Evolutionary conservation across 53 echinoderm and acorn worm genomes (phyloP).

Genomic region (Holothuria scabra): DNA sequence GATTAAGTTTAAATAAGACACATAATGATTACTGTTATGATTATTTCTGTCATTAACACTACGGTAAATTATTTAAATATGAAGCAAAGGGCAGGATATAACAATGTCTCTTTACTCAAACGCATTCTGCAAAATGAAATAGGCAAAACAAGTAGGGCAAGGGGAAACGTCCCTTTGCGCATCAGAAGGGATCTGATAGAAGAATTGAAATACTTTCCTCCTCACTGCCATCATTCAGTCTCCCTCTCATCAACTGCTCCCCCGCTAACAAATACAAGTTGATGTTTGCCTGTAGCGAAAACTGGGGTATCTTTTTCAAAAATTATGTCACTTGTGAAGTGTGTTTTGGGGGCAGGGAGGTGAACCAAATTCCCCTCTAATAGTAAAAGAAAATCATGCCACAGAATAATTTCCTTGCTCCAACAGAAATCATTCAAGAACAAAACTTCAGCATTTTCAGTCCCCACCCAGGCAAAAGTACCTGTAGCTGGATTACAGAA

Average conservation of each 20-base stretch:
- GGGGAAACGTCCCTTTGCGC: background rate
- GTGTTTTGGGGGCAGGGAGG: conserved; percentile 51
- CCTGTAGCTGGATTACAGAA: background rate
- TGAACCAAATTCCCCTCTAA: conserved; percentile 47
- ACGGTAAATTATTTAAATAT: background rate
- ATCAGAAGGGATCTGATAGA: conserved; percentile 1
- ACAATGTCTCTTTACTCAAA: background rate
- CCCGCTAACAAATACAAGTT: conserved; percentile 30
- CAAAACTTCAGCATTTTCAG: conserved; percentile 33
- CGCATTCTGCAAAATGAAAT: conserved; percentile 10
- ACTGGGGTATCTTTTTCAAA: conserved; percentile 49
- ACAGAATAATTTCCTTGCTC: conserved; percentile 18
- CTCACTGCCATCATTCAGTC: conserved; percentile 58
- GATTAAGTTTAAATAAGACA: background rate
- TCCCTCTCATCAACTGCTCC: conserved; percentile 54
- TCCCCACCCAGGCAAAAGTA: conserved; percentile 22
- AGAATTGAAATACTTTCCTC: conserved; percentile 26
- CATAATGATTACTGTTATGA: background rate
- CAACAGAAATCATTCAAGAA: conserved; percentile 52
- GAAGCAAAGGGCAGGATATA: background rate
- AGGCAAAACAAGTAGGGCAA: conserved; percentile 4
- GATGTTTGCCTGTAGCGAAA: conserved; percentile 49
- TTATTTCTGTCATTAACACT: background rate
- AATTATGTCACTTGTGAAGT: conserved; percentile 39
- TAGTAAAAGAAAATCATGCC: conserved; percentile 27